These are phyloP conservation scores for Auanema sp. DNA, from an alignment of 2,888 invertebrate species.

Conservation along the genomic window DNA sequence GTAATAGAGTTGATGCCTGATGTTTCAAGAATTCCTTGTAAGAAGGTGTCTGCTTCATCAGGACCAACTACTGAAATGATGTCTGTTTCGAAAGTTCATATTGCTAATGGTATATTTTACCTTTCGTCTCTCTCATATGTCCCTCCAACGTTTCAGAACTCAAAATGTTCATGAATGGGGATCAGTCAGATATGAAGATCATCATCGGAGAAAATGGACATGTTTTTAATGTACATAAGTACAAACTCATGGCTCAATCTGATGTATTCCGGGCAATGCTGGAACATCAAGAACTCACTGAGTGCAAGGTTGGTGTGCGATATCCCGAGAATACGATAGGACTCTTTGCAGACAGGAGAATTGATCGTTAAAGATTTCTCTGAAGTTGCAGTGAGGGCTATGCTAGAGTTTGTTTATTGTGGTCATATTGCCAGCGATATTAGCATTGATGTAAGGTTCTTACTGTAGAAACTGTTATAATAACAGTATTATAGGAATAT, in stretches of 20 bases:
- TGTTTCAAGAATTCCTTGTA: conserved; percentile 40
- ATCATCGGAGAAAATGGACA: conserved; percentile 33
- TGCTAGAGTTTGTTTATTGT: conserved; percentile 53
- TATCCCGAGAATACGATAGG: neutral
- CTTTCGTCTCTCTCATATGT: neutral
- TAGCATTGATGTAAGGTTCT: conserved; percentile 15
- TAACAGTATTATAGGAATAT: conserved; percentile 26
- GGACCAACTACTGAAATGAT: conserved; percentile 24
- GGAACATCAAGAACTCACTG: conserved; percentile 43
- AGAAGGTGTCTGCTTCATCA: conserved; percentile 21
- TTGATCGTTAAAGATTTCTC: conserved; percentile 47
- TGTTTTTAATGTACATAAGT: conserved; percentile 56
- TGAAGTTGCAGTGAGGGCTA: conserved; percentile 48
- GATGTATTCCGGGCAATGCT: conserved; percentile 63
- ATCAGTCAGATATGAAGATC: conserved; percentile 56
- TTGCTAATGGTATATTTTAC: conserved; percentile 12
- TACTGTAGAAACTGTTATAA: too few species aligned
- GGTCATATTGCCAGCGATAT: conserved; percentile 39
- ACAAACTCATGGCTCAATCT: conserved; percentile 60
- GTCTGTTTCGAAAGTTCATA: conserved; percentile 11
- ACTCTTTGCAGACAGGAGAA: conserved; percentile 24
- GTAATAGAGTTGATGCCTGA: conserved; percentile 63
- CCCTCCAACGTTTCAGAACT: conserved; percentile 33
- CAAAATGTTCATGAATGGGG: conserved; percentile 42
- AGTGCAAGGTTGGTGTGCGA: conserved; percentile 26